Conservation (phyloP, 1,140 invertebrate genomes). For the Trachymyrmex cornetzi region DNA sequence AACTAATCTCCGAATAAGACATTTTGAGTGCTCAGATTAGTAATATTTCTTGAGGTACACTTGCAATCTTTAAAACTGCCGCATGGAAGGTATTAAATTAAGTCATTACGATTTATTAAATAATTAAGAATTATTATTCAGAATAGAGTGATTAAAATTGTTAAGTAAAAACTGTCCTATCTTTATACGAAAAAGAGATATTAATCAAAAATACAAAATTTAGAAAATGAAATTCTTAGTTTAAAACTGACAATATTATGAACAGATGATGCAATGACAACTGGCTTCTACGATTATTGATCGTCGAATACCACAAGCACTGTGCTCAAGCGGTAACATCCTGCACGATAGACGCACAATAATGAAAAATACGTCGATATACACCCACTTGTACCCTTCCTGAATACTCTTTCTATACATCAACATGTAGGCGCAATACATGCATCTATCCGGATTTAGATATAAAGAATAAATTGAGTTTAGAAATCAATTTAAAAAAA, state of each 20-base stretch:
- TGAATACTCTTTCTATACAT: neutral
- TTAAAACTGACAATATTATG: neutral
- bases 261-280: slow-evolving; percentile 5
- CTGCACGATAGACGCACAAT: neutral
- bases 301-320: neutral
- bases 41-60: neutral
- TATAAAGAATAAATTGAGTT: neutral
- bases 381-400: neutral
- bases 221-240: neutral
- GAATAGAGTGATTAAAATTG: neutral
- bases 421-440: neutral
- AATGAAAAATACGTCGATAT: neutral
- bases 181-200: neutral
- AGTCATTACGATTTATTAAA: neutral
- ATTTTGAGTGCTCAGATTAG: neutral
- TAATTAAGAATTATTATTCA: slow-evolving; percentile 7
- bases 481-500: neutral
- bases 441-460: neutral
- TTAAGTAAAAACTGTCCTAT: neutral
- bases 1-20: neutral
- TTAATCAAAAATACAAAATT: neutral
- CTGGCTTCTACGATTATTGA: slow-evolving; percentile 12
- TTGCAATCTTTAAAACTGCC: neutral
- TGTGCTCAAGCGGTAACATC: neutral
- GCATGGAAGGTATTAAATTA: neutral